Conservation (phyloP, 1,140 invertebrate species). For the Drosophila ogumai region DNA sequence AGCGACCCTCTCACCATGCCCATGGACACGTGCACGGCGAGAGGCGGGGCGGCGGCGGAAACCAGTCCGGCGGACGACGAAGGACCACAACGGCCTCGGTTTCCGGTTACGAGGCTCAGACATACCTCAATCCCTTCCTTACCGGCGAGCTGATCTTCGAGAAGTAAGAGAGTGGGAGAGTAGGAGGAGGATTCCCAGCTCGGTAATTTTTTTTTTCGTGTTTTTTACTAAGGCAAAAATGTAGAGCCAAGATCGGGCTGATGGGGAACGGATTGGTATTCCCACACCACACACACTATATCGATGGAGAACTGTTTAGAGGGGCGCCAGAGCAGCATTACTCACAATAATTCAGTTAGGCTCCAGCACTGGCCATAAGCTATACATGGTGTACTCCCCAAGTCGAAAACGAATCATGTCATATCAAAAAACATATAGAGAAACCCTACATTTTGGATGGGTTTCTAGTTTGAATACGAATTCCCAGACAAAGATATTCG, state of each 20-base stretch:
- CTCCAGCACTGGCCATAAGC: slow-evolving; percentile 27
- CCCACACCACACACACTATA: slow-evolving; percentile 21
- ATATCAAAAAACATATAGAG: slow-evolving; percentile 3
- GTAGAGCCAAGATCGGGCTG: slow-evolving; percentile 7
- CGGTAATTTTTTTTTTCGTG: slow-evolving; percentile 8
- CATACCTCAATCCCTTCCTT: slow-evolving; percentile 81
- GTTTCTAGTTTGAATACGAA: not conserved
- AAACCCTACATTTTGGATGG: not conserved
- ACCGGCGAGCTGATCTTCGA: slow-evolving; percentile 82
- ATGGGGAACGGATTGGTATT: not conserved
- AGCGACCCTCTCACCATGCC: slow-evolving; percentile 64
- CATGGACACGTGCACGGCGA: slow-evolving; percentile 70
- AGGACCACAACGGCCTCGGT: slow-evolving; percentile 70
- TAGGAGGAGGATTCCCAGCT: not conserved
- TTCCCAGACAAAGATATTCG: not conserved
- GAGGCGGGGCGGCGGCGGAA: slow-evolving; percentile 35
- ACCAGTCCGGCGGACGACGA: slow-evolving; percentile 51
- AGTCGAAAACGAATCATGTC: not conserved
- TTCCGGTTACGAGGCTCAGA: slow-evolving; percentile 78
- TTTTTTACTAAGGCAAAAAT: slow-evolving; percentile 13
- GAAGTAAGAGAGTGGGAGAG: slow-evolving; percentile 56
- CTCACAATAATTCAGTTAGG: slow-evolving; percentile 13
- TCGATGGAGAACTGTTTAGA: slow-evolving; percentile 34
- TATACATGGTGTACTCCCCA: not conserved
- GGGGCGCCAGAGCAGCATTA: slow-evolving; percentile 14